Evolutionary conservation across 2,113 vertebrate genomes (phyloP).

Genomic region (Sander lucioperca): DNA sequence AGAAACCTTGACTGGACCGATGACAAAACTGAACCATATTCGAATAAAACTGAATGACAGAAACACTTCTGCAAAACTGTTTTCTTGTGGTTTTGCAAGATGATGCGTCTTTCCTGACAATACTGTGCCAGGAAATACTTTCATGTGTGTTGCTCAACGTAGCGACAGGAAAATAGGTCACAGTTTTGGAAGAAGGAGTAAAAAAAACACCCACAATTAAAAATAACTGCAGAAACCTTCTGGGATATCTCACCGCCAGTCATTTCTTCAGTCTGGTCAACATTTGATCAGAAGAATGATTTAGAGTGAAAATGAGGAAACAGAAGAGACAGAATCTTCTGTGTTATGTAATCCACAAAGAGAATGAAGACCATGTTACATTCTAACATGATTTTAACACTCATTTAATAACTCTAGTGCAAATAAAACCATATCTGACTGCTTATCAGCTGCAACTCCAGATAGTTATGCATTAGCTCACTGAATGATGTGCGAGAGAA

Average conservation of each 20-base stretch:
- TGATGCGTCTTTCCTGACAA: constrained; percentile 44
- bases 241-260: constrained; percentile 45
- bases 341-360: constrained; percentile 65
- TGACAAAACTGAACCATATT: constrained; percentile 3
- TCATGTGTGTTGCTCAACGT: constrained; percentile 48
- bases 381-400: constrained; percentile 69
- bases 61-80: constrained; percentile 64
- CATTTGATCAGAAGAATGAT: constrained; percentile 18
- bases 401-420: constrained; percentile 54
- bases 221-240: constrained; percentile 13
- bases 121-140: constrained; percentile 52
- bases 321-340: constrained; percentile 27
- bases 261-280: constrained; percentile 38
- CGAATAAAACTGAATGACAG: constrained; percentile 33
- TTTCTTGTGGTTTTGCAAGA: constrained; percentile 33
- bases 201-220: constrained; percentile 20
- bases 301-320: constrained; percentile 28
- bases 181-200: constrained; percentile 33
- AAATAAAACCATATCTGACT: constrained; percentile 56
- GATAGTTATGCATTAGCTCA: constrained; percentile 60
- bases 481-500: constrained; percentile 42
- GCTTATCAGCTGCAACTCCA: constrained; percentile 72
- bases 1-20: neutral
- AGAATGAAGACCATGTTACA: constrained; percentile 65
- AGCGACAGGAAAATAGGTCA: constrained; percentile 36